Evolutionary conservation across 2,113 vertebrate genomes (phyloP), one percentile per base, ranked within the genome.

Genomic region (Ictalurus furcatus): DNA sequence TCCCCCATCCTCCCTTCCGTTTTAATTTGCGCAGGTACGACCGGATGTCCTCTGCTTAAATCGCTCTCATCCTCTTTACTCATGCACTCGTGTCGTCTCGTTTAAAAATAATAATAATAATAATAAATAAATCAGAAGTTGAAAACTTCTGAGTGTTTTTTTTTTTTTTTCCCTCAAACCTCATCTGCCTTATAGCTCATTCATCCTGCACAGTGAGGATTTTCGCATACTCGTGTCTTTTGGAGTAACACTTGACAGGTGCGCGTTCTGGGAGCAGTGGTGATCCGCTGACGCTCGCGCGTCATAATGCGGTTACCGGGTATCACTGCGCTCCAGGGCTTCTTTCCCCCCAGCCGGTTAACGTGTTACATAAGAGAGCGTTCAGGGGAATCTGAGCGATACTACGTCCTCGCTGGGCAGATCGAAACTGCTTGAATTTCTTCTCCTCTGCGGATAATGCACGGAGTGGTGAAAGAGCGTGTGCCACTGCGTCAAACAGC

Each of bases 301-400:
- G 95, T 96, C 96, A 96, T 96, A 96, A 96, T 96, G 96, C 95
- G 95, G 96, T 96, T 96, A 95, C 92, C 84, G 89, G 88, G 93
- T 94, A 92, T 94, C 81, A 94, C 93, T 92, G 92, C 92, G 90
- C 94, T 93, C 88, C 92, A 92, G 93, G 93, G 91, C 91, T 94
- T 94, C 92, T 94, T 93, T 88, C 92, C 90, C 86, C 40, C 82
- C 19, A 8, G 1, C 58, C 4, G 25, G 92, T 93, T 94, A 91
- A 93, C 91, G 92, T 93, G 93, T 94, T 95, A 96, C 92, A 95
- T 95, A 95, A 95, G 93, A 95, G 93, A 78, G 40, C 85, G 84
- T 86, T 74, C 90, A 90, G 76, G 25, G 92, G 92, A 91, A 94
- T 93, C 91, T 84, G 54, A 61, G 21, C 87, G 90, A 81, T 86